Conservation (phyloP, 2,113 vertebrate genomes). For the Microcebus griseorufus region DNA sequence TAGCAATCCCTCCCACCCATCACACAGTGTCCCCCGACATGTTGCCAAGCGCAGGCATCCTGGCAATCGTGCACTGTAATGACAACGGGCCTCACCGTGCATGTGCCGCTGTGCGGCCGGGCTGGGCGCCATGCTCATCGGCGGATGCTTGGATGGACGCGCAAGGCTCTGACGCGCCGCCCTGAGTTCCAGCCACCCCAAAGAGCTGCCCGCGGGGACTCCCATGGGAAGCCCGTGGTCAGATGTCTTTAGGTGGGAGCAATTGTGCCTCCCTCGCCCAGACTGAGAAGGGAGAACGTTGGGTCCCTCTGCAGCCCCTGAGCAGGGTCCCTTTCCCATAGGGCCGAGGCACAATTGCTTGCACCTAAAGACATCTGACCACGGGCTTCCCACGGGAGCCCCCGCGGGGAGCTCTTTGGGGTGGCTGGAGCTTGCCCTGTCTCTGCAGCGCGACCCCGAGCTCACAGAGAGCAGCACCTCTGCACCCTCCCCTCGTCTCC, state of each 20-base stretch:
- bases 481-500: neutral
- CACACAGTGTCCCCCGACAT: rapidly evolving
- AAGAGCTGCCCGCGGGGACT: neutral
- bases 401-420: too few relatives aligned
- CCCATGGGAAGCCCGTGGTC: neutral
- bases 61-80: rapidly evolving
- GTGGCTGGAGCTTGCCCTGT: too few relatives aligned
- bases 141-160: neutral
- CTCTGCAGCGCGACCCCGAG: neutral
- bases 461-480: rapidly evolving
- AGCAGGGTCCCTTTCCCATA: neutral
- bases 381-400: too few relatives aligned
- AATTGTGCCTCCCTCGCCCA: neutral
- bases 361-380: too few relatives aligned
- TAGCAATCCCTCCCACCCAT: neutral
- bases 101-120: rapidly evolving
- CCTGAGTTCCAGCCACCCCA: neutral
- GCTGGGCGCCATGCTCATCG: neutral
- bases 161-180: rapidly evolving
- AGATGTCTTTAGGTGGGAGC: neutral
- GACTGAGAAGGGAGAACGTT: neutral
- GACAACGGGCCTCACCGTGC: too few relatives aligned
- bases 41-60: neutral
- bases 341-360: neutral
- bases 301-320: neutral